Conservation (phyloP, 2,797 vertebrate species). For the Hypotaenidia okinawae region DNA sequence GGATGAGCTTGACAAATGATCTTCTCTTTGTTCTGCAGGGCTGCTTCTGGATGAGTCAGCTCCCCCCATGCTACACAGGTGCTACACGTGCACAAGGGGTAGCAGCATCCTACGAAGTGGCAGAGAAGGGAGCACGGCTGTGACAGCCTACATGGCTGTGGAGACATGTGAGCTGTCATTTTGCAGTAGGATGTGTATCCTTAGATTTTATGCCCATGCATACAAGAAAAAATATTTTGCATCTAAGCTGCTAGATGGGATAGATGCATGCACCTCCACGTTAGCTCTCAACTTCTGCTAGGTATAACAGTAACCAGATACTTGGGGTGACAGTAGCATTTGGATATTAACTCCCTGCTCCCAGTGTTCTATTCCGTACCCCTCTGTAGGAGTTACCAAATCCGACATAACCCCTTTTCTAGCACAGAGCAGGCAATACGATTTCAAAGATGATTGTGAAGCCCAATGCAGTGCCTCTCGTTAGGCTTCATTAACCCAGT, state of each 20-base stretch:
- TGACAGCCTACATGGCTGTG: not conserved
- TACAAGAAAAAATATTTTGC: not conserved
- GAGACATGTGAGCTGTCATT: not conserved
- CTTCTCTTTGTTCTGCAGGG: not conserved
- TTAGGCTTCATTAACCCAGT: not conserved
- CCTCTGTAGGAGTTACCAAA: not conserved
- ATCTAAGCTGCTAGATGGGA: not conserved
- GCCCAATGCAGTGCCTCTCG: not conserved
- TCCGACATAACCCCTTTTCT: not conserved
- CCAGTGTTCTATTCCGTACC: not conserved
- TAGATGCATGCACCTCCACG: not conserved
- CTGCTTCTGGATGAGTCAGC: not conserved
- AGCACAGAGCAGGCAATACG: not conserved
- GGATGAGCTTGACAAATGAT: not conserved
- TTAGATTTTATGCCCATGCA: not conserved
- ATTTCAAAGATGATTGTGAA: not conserved
- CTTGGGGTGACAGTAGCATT: not conserved
- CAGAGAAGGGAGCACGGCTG: not conserved
- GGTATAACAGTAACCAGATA: not conserved
- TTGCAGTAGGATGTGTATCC: not conserved
- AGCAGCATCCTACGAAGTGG: not conserved
- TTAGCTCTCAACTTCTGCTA: not conserved
- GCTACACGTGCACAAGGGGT: not conserved
- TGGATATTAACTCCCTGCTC: rapidly evolving
- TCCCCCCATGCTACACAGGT: not conserved